A percentile compares a stretch with the other conserved stretches of the same genome.
phyloP scores from a whole-genome alignment of 2,888 invertebrate genomes.

The Lasioglossum leucozonium region DNA sequence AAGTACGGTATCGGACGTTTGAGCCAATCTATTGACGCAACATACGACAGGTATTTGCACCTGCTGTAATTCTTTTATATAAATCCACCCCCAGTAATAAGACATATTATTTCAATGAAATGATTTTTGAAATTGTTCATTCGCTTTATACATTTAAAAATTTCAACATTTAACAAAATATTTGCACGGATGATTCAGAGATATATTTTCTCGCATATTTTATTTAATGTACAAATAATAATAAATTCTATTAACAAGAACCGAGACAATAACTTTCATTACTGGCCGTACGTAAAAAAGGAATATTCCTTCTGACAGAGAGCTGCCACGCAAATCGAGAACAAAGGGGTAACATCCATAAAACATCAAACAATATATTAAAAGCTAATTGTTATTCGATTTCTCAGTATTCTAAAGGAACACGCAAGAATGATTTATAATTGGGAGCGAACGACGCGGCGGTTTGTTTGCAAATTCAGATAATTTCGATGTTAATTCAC shows the following conservation, averaged over 20 bases:
- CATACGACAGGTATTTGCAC: conserved; percentile 24
- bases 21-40: conserved; percentile 38
- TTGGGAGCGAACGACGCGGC: neutral
- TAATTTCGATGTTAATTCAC: conserved; percentile 37
- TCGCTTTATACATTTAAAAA: neutral
- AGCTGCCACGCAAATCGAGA: neutral
- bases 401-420: conserved; percentile 11
- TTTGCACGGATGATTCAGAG: neutral
- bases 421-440: neutral
- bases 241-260: neutral
- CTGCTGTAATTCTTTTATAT: conserved; percentile 10
- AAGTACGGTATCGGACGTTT: conserved; percentile 53
- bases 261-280: neutral
- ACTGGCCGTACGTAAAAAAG: neutral
- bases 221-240: neutral
- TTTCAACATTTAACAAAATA: neutral
- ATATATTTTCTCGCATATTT: neutral
- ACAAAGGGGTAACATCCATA: neutral
- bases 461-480: neutral
- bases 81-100: neutral
- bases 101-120: neutral
- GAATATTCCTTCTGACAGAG: neutral
- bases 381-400: conserved; percentile 5
- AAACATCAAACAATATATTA: neutral
- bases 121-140: neutral